These are phyloP conservation scores for Zaprionus camerounensis DNA, from an alignment of 1,140 invertebrate species.

Conservation along the genomic window DNA sequence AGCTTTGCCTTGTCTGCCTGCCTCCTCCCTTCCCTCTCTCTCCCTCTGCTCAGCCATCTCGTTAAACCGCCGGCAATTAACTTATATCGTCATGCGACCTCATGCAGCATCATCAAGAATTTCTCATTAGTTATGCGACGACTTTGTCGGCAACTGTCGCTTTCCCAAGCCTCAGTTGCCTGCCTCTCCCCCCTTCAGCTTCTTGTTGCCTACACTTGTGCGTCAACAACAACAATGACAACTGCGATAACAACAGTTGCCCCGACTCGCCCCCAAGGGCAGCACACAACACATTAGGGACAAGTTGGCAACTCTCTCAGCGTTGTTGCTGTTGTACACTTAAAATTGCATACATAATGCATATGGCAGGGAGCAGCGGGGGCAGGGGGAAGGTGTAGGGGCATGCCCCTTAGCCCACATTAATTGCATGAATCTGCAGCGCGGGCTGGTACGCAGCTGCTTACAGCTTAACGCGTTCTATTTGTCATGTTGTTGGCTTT, in stretches of 20 bases:
- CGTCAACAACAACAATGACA: constrained; percentile 9
- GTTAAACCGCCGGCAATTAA: constrained; percentile 38
- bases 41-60: neutral
- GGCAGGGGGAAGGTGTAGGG: neutral
- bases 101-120: constrained; percentile 9
- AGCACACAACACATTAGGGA: constrained; percentile 26
- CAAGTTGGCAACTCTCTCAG: neutral
- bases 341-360: constrained; percentile 45
- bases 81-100: constrained; percentile 30
- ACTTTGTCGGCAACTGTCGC: constrained; percentile 37
- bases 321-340: constrained; percentile 18
- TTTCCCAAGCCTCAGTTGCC: constrained; percentile 12
- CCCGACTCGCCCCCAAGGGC: constrained; percentile 4
- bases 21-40: neutral
- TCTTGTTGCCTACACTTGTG: neutral
- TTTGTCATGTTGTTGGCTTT: constrained; percentile 30
- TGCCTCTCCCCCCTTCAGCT: neutral
- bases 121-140: constrained; percentile 40
- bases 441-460: constrained; percentile 12
- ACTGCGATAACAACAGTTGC: constrained; percentile 14
- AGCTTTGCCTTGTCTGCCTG: no score
- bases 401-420: neutral
- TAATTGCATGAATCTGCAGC: constrained; percentile 43
- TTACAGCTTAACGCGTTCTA: constrained; percentile 22
- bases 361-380: neutral